Base-by-base conservation (phyloP, 1,140 invertebrate species). In the Drosophila willistoni region DNA sequence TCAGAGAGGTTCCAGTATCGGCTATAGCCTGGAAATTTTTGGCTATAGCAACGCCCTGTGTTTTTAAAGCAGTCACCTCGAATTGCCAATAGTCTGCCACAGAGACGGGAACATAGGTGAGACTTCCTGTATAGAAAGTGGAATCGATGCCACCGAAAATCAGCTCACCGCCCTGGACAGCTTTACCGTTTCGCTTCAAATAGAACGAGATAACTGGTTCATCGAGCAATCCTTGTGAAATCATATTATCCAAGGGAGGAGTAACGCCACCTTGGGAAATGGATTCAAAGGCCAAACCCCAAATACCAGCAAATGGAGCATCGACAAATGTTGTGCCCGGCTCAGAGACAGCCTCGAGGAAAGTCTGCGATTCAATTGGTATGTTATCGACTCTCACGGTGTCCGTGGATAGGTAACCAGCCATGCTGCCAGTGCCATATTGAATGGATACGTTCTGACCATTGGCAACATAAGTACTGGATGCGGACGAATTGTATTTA, bases 11-110 rank as follows among this genome's bases (percentile, higher is more conserved):
- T n/a, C 96, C 96, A 42, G 96, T 96, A 90, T 96, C 96, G 71
- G 95, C 96, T 81, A 97, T 96, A 22, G 95, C 95, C 81, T 94
- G 86, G 76, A 94, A 95, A 3, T 25, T 12, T 0, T 1, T 78
- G 92, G 90, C 33, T 91, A 96, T 94, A 1, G 76, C 71, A 22
- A 93, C 87, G 0, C 92, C 93, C 29, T 93, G 93, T 64, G 97
- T 92, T 57, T 75, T 70, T n/a, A 97, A 90, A 17, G 93, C 93
- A 82, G 99, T 97, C 96, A 99, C 96, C 81, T 93, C 94, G 93
- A 99, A 99, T 94, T 99, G 97, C 99, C 99, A 99, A 93, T 99
- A 99, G 34, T 95, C 96, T 93, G 97, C 94, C 60, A 94, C 94
- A 73, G 95, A 95, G 0, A 99, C 97, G 44, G 95, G 94, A 44